Evolutionary conservation across 2,797 vertebrate species (phyloP).

Genomic region (Mormyrops boulengeri): DNA sequence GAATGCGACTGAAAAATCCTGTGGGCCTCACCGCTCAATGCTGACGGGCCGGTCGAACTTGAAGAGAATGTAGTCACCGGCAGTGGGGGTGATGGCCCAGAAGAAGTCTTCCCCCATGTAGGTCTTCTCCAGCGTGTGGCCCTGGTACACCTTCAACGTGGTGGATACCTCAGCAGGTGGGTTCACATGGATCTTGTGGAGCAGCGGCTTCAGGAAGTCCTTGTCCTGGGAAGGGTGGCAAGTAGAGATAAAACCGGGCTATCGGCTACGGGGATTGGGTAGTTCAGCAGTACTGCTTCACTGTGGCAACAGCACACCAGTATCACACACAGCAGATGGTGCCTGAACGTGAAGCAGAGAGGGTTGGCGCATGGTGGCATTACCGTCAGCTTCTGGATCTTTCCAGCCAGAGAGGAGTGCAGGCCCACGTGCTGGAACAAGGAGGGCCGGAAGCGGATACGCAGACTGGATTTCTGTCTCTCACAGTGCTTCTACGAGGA

Average conservation of each 20-base stretch:
- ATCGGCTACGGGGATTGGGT: neutral
- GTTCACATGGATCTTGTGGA: conserved; percentile 95
- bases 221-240: conserved; percentile 73
- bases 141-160: conserved; percentile 97
- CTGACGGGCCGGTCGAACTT: conserved; percentile 92
- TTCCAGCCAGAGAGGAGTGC: conserved; percentile 94
- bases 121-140: conserved; percentile 90
- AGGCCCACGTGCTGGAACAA: conserved; percentile 96
- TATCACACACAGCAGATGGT: neutral
- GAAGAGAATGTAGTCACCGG: conserved; percentile 89
- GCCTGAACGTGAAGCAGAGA: neutral
- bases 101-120: conserved; percentile 97
- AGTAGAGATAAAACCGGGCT: neutral
- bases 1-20: neutral
- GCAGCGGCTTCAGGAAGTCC: conserved; percentile 94
- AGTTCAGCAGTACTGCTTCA: neutral
- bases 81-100: conserved; percentile 88
- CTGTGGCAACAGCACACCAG: neutral
- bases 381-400: conserved; percentile 97
- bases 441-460: conserved; percentile 91
- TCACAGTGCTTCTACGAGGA: conserved; percentile 87
- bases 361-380: conserved; percentile 32
- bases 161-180: conserved; percentile 95
- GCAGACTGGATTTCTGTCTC: conserved; percentile 90
- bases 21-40: conserved; percentile 76